Evolutionary conservation across 1,140 invertebrate species (phyloP), one percentile per base, ranked within the genome.

Genomic region (Cyphomyrmex costatus): DNA sequence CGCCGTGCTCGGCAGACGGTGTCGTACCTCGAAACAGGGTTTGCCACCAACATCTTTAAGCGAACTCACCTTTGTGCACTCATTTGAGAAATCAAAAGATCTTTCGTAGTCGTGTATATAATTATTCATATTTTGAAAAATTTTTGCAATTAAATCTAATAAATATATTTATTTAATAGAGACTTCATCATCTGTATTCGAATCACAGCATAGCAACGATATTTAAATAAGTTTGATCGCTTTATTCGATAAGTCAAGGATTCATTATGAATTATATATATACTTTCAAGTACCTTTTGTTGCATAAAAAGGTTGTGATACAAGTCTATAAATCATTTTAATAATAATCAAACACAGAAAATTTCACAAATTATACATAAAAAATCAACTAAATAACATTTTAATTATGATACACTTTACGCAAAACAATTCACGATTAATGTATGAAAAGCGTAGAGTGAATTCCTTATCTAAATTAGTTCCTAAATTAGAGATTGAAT

Each of bases 1-100:
- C 82, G 6, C 58, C 16, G 12, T n/a, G 30, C 21, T 21, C 51
- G 77, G 53, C 70, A 89, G 76, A 82, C 76, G 21, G 49, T 89
- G 36, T 78, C 61, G 61, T 60, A 56, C 30, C 42, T 56, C 49
- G 12, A n/a, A 60, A 33, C 46, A 46, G 60, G 19, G n/a, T 56
- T 66, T 78, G 24, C 33, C n/a, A 12, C n/a, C 24, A 16, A 88
- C 60, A 36, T 49, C 68, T 79, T 71, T 8, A 21, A 73, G n/a
- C 30, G 10, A 21, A 80, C 10, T 80, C 14, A 61, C n/a, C 5
- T 71, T 56, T 16, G 10, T 19, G 24, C 10, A 10, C 14, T 58
- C 12, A 27, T 33, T 74, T 56, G 53, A 56, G 21, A 1, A 33
- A 27, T 16, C 19, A 24, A 42, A 58, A 21, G 19, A 4, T 60